These are phyloP conservation scores for Trachelus iudaicus DNA, from an alignment of 2,888 invertebrate genomes.

Conservation along the genomic window DNA sequence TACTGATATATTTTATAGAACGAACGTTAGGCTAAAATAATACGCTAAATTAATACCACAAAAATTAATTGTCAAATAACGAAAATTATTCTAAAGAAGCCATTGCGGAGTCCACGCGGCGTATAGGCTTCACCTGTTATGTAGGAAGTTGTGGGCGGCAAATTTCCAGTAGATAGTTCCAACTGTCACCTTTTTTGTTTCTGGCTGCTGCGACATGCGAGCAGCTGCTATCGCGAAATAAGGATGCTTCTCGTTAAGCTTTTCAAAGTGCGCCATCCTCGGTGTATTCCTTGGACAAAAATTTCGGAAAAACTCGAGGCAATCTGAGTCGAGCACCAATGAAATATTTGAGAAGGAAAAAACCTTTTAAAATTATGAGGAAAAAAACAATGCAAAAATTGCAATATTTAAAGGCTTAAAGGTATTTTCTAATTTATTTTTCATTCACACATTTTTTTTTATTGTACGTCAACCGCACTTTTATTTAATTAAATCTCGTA, in stretches of 20 bases:
- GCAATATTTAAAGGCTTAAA: background rate
- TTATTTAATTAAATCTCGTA: background rate
- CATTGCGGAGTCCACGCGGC: background rate
- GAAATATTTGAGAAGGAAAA: background rate
- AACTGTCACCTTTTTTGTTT: constrained; percentile 46
- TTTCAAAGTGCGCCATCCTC: constrained; percentile 19
- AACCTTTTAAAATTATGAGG: background rate
- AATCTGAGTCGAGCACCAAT: background rate
- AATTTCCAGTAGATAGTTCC: constrained; percentile 56
- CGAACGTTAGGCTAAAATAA: background rate
- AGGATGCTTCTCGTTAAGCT: constrained; percentile 49
- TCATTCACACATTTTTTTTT: background rate
- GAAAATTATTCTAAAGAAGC: background rate
- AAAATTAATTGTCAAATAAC: background rate
- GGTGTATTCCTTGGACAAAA: background rate
- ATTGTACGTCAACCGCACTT: background rate
- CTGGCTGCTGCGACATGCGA: constrained; percentile 51
- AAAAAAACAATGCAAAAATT: background rate
- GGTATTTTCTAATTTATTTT: background rate
- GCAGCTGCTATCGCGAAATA: constrained; percentile 50
- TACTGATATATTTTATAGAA: background rate
- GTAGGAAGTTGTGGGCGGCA: constrained; percentile 53
- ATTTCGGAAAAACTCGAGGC: background rate
- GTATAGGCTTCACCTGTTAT: constrained; percentile 38
- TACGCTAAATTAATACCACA: background rate